Base-by-base conservation (phyloP, 2,888 invertebrate genomes). In the Argyresthia albistria region DNA sequence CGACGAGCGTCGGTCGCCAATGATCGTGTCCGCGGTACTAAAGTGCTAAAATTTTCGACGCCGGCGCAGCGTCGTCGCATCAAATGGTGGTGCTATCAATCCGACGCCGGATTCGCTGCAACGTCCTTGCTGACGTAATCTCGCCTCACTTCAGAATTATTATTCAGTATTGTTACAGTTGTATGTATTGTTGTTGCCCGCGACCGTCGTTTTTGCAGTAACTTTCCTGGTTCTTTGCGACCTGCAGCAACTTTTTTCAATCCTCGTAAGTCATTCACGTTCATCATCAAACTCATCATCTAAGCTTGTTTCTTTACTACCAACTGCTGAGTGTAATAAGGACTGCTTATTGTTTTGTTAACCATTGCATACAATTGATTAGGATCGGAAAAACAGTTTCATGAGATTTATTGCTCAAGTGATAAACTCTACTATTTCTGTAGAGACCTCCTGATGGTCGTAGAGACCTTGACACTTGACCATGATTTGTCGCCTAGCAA, bases 1-100 rank as follows among this genome's bases (percentile, higher is more conserved):
- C 69, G 67, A 36, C 35, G 37, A 65, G 69, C 86, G 86, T 81
- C 79, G 70, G 55, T 67, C 70, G 72, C 70, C 71, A 58, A 63
- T 66, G 71, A 73, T 64, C 64, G 80, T 73, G 77, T 70, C 75
- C 76, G 80, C 71, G 70, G 63, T 70, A 84, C 84, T 84, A 66
- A 52, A 7, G 37, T 37, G 10, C 10, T 75, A 73, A 74, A 67
- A 62, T 60, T 62, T 66, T 63, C 64, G 63, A 57, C 55, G 60
- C 25, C 3, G 25, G 25, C 25, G 25, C 25, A 66, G 65, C 68
- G 70, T 69, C 71, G 72, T 67, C 70, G 69, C 63, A 67, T 69
- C 69, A 68, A 74, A 78, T 72, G n/a, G n/a, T 66, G 54, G 57
- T 58, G 55, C 51, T 35, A 57, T 60, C 51, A 12, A 51, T 45